Evolutionary conservation across 2,113 vertebrate genomes (phyloP).

Genomic region (Isurus oxyrinchus): DNA sequence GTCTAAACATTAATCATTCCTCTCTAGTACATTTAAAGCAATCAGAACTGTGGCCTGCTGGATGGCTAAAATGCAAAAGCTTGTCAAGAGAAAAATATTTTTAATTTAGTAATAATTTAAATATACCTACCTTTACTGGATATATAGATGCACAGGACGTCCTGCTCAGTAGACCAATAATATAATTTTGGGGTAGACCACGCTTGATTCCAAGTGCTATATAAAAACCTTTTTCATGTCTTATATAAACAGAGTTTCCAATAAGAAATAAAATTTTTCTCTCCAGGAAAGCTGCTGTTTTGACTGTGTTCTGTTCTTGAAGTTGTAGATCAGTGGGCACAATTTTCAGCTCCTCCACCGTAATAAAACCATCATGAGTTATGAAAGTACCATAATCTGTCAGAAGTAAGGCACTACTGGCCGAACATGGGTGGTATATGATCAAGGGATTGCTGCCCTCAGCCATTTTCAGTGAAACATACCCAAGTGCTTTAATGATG

Average conservation of each 20-base stretch:
- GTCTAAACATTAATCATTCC: background rate
- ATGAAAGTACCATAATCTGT: constrained; percentile 14
- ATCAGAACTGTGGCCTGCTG: background rate
- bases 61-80: background rate
- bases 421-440: background rate
- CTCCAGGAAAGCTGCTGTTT: constrained; percentile 2
- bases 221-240: constrained; percentile 18
- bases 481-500: constrained; percentile 3
- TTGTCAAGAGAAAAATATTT: background rate
- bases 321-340: background rate
- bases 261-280: constrained; percentile 28
- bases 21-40: background rate
- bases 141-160: background rate
- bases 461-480: background rate
- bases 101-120: background rate
- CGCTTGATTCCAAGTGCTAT: background rate
- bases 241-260: background rate
- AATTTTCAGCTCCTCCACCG: constrained; percentile 9
- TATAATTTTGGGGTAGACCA: background rate
- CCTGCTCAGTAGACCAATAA: constrained; percentile 23
- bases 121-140: constrained; percentile 7
- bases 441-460: background rate
- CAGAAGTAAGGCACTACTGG: background rate
- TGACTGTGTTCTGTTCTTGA: background rate
- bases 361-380: constrained; percentile 27